A percentile compares a stretch with the other conserved stretches of the same genome.
Evolutionary conservation across 2,113 vertebrate species (phyloP).

Genomic region (Zosterops pallidus): DNA sequence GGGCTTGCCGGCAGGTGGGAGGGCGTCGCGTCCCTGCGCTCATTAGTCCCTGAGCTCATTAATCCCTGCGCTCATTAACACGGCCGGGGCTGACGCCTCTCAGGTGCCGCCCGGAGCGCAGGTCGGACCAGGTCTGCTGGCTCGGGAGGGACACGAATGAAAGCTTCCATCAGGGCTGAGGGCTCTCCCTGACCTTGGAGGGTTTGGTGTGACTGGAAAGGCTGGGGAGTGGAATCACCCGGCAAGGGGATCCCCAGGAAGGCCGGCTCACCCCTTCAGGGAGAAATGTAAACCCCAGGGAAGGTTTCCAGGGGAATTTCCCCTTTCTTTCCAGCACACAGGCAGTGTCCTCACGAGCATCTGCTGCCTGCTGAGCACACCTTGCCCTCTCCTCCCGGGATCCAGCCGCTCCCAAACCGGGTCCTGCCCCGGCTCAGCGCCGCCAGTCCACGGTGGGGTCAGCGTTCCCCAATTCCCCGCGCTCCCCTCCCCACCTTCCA

Average conservation of each 20-base stretch:
- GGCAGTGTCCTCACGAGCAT: rapidly evolving
- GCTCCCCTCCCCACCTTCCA: not conserved
- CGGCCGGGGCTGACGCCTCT: not conserved
- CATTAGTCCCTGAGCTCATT: not conserved
- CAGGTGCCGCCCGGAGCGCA: not conserved
- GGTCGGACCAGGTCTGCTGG: constrained; percentile 12
- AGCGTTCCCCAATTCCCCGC: not conserved
- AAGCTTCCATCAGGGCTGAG: not conserved
- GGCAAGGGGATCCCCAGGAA: not conserved
- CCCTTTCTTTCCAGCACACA: not conserved
- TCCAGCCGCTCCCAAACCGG: rapidly evolving
- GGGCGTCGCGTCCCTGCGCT: not conserved
- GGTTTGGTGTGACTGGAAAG: not conserved
- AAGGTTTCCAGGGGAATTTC: not conserved
- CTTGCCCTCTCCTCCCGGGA: not conserved
- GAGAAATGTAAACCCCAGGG: not conserved
- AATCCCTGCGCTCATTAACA: not conserved
- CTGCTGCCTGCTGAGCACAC: not conserved
- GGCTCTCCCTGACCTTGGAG: not conserved
- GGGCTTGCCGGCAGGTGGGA: not conserved
- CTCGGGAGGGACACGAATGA: not conserved
- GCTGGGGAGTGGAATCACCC: not conserved
- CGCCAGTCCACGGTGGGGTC: not conserved
- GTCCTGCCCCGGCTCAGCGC: not conserved
- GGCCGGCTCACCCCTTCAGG: not conserved